Base-by-base conservation (phyloP, 2,888 invertebrate species). In the Micoletzkya japonica region DNA sequence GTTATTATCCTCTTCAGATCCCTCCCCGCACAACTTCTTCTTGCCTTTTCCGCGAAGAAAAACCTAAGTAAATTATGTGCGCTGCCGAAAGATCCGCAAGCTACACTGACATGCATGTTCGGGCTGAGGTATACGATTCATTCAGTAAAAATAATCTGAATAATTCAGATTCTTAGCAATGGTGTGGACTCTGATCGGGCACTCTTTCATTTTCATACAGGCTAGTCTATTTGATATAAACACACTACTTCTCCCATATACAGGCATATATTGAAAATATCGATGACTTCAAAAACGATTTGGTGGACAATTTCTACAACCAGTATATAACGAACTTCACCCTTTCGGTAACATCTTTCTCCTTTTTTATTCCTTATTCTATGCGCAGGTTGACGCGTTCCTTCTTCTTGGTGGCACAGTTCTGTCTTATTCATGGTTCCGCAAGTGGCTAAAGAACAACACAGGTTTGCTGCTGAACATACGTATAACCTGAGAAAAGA, bases 261-360 rank as follows among this genome's bases (percentile, higher is more conserved):
- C 58, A 76, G 75, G 82, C 84, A 17, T 84, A 81, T 72, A 72
- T 84, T 69, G 78, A 77, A 52, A 84, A 84, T 68, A 82, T 84
- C 17, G 82, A 84, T 49, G 82, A 82, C 2, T 85, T 78, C 74
- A 84, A 84, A 68, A 76, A 74, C 70, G 82, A 82, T 32, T 72
- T 85, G 71, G 81, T 80, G 7, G 73, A 82, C 74, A 78, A 78
- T 67, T 84, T 83, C 69, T 81, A 79, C 76, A 82, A 81, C 64
- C 82, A 82, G 73, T 81, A 81, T 80, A 85, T 85, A 73, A 85
- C 84, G 24, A 85, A 85, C 75, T 85, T 85, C 76, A 85, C 85
- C 4, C 76, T 85, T n/a, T 77, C 72, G 36, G 80, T 80, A 32
- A 61, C 44, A 14, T 2, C 24, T 58, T 26, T 14, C 7, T 10